phyloP scores from a whole-genome alignment of 2,113 vertebrate genomes.

The Saccopteryx bilineata region DNA sequence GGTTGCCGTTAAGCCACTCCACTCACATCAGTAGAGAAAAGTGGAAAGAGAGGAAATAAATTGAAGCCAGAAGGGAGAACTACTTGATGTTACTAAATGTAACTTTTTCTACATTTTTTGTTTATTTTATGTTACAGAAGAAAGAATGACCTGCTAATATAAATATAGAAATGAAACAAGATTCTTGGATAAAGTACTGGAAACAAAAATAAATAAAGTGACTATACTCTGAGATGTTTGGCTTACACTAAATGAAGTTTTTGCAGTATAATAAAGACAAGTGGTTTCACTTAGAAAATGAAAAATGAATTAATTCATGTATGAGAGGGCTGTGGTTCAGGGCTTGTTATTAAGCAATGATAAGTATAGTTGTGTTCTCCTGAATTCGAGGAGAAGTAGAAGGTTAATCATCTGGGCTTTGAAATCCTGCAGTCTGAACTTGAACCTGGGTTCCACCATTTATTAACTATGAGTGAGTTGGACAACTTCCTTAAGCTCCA shows the following conservation, averaged over 20 bases:
- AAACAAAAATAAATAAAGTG: conserved; percentile 46
- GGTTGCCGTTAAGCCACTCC: neutral
- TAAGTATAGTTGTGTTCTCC: neutral
- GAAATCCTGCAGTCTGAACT: conserved; percentile 1
- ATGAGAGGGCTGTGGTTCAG: neutral
- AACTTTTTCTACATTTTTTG: neutral
- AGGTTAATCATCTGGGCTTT: neutral
- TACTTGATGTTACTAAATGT: neutral
- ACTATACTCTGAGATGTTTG: neutral
- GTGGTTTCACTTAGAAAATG: conserved; percentile 2
- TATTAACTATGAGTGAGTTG: neutral
- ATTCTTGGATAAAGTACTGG: neutral
- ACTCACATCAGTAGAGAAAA: neutral
- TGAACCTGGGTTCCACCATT: neutral
- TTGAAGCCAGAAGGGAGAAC: neutral
- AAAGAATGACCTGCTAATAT: neutral
- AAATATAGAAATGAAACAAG: conserved; percentile 41
- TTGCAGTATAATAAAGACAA: neutral
- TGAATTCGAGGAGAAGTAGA: neutral
- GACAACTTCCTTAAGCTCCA: conserved; percentile 1
- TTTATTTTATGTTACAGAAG: neutral
- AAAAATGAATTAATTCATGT: neutral
- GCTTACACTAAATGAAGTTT: conserved; percentile 31
- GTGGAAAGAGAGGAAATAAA: neutral
- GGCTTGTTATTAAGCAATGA: neutral